Percentiles rank a stretch among this genome's conserved stretches.
phyloP scores from a whole-genome alignment of 2,888 invertebrate species.

The Hydraecia micacea region DNA sequence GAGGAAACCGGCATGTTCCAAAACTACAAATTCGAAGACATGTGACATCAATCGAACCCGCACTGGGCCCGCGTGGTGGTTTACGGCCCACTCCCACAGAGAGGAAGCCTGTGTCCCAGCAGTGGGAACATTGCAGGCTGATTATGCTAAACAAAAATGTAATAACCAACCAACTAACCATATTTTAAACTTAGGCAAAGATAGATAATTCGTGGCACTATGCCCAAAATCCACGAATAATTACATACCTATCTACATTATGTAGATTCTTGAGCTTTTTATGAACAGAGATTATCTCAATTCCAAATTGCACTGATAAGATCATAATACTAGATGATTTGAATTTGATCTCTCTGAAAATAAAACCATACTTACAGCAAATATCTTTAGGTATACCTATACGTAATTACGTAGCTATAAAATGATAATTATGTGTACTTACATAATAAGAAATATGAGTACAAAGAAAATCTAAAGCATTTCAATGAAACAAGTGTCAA shows the following conservation, averaged over 20 bases:
- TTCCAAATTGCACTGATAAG: constrained; percentile 25
- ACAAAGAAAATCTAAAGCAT: not conserved
- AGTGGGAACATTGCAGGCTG: not conserved
- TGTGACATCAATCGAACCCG: not conserved
- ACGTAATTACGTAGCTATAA: not conserved
- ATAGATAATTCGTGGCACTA: not conserved
- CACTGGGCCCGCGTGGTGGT: not conserved
- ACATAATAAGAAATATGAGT: no score
- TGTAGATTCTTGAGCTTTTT: constrained; percentile 19
- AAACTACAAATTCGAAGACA: not conserved
- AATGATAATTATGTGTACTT: no score
- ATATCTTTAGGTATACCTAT: constrained; percentile 2
- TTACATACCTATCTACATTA: constrained; percentile 1
- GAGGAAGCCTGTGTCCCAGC: not conserved
- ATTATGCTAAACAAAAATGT: no score
- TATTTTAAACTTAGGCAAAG: not conserved
- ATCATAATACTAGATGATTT: not conserved
- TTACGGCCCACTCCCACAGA: not conserved
- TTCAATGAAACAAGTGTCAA: not conserved
- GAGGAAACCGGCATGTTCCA: not conserved
- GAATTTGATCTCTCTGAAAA: constrained; percentile 18
- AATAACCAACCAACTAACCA: not conserved
- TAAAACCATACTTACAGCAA: not conserved
- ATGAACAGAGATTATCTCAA: constrained; percentile 20
- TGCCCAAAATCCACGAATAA: not conserved